Percentiles rank a stretch among this genome's conserved stretches.
Evolutionary conservation across 1,140 invertebrate genomes (phyloP).

Genomic region (Solenopsis fugax): DNA sequence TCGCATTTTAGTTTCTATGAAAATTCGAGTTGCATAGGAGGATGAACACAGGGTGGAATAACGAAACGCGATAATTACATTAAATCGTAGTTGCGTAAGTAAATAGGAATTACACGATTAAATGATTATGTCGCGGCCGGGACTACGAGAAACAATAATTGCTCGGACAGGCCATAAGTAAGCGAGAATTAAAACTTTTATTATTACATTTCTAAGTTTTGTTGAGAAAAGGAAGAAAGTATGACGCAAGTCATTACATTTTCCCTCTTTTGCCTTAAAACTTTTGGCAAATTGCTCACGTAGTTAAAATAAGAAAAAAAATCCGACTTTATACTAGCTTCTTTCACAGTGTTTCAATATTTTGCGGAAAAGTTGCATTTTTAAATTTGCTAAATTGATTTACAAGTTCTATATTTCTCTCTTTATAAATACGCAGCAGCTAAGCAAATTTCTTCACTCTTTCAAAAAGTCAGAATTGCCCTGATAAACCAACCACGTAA

Average conservation of each 20-base stretch:
- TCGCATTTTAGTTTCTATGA: slow-evolving; percentile 8
- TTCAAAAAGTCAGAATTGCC: background rate
- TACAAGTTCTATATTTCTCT: background rate
- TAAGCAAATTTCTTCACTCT: slow-evolving; percentile 3
- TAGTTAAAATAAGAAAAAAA: background rate
- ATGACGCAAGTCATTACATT: background rate
- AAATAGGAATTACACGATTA: slow-evolving; percentile 31
- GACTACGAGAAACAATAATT: slow-evolving; percentile 25
- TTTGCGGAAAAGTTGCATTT: background rate
- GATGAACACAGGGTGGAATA: slow-evolving; percentile 18
- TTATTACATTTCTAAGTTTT: slow-evolving; percentile 5
- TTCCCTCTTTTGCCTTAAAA: background rate
- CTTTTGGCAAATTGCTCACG: background rate
- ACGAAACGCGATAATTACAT: slow-evolving; percentile 46
- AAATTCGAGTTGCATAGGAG: background rate
- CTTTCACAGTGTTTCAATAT: background rate
- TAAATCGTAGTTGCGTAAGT: slow-evolving; percentile 29
- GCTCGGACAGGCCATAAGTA: background rate
- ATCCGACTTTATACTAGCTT: background rate
- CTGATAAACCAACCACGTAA: background rate
- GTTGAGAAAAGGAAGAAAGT: background rate
- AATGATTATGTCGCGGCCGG: background rate
- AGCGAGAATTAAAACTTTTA: slow-evolving; percentile 43
- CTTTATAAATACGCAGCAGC: background rate
- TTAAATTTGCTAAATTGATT: background rate